Base-by-base conservation (phyloP, 2,888 invertebrate genomes). In the Mythimna impura region DNA sequence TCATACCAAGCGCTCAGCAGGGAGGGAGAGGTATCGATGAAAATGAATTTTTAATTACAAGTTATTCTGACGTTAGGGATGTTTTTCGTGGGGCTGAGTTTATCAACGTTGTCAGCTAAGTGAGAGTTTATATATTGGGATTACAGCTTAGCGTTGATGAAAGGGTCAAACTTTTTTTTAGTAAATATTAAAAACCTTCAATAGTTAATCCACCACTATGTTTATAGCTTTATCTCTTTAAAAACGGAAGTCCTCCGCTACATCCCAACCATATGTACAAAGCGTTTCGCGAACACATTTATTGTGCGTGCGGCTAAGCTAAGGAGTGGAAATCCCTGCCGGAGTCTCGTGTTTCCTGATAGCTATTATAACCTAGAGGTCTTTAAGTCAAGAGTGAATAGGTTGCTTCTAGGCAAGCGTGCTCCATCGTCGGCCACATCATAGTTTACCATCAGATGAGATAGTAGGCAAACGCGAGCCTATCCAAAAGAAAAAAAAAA, bases 1-100 rank as follows among this genome's bases (percentile, higher is more conserved):
- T 88, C 92, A 91, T 76, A 85, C 91, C 90, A 85, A n/a, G 30
- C 20, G 22, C 22, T 36, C 52, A 8, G 54, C 82, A 90, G 89
- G 74, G 88, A 76, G 76, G 88, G 54, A 71, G 62, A 30, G 14
- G 62, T 82, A 85, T 89, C 86, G 87, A 88, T 86, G 63, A 58
- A 78, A 74, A 64, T 30, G 6, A 66, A 47, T 65, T 69, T 75
- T 73, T 62, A 63, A 73, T 66, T 66, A 69, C 30, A 66, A 52
- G 60, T 71, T 55, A 71, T 66, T 62, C 50, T 66, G n/a, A 71
- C 62, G 22, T 47, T 40, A 40, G 9, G 43, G 25, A 25, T 34
- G 6, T 25, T 78, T 66, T 61, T 65, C 14, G 12, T 60, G 52
- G 54, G 30, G 30, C 22, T n/a, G 5, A 1, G n/a, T 55, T 75